These are phyloP conservation scores for Seriola aureovittata DNA, from an alignment of 2,113 vertebrate genomes.

Conservation along the genomic window DNA sequence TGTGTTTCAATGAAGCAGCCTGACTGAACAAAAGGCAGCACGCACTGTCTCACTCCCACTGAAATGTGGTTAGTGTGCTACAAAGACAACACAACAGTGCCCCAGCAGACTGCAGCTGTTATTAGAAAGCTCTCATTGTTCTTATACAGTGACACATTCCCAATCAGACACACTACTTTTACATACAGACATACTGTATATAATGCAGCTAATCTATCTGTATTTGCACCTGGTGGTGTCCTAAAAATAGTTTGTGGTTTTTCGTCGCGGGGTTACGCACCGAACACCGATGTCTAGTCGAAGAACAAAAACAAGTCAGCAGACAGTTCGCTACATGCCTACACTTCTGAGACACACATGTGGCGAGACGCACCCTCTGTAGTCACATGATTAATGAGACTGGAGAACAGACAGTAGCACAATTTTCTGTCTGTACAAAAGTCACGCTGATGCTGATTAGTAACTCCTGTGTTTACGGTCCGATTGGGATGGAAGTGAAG, in stretches of 20 bases:
- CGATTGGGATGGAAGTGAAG: constrained; percentile 10
- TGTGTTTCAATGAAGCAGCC: background rate
- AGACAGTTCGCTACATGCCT: constrained; percentile 56
- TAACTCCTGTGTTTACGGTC: constrained; percentile 23
- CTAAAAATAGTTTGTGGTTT: constrained; percentile 58
- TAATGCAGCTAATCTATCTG: background rate
- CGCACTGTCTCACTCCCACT: constrained; percentile 19
- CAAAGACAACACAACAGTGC: constrained; percentile 29
- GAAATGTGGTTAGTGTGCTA: constrained; percentile 16
- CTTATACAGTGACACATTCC: constrained; percentile 55
- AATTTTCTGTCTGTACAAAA: constrained; percentile 55
- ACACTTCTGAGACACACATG: constrained; percentile 47
- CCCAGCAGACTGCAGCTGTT: constrained; percentile 55
- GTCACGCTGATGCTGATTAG: constrained; percentile 46
- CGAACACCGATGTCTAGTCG: constrained; percentile 46
- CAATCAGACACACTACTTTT: constrained; percentile 14
- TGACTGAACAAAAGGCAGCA: constrained; percentile 37
- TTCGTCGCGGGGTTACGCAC: constrained; percentile 19
- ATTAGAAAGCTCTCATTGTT: constrained; percentile 59
- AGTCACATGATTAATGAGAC: constrained; percentile 67
- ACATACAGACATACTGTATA: constrained; percentile 27
- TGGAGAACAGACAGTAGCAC: constrained; percentile 59
- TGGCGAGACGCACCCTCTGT: constrained; percentile 52
- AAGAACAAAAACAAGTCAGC: constrained; percentile 16
- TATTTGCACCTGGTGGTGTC: constrained; percentile 50